phyloP scores from a whole-genome alignment of 2,797 vertebrate species.

The Orientallactaga sibirica region DNA sequence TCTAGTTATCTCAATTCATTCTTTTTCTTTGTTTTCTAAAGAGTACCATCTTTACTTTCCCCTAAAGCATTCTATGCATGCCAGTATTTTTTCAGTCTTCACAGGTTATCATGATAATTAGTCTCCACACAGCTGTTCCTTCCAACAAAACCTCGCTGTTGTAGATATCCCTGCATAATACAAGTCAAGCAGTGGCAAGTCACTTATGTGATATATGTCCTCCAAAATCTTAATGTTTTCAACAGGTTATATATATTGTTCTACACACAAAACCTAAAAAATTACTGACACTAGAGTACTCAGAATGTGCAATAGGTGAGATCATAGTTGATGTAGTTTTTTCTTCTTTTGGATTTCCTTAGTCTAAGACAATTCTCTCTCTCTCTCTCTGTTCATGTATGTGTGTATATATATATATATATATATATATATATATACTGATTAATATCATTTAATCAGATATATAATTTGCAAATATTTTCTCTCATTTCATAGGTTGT shows the following conservation, averaged over 20 bases:
- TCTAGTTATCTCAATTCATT: neutral
- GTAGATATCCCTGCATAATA: neutral
- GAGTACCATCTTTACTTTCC: neutral
- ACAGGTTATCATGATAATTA: slow-evolving; percentile 32
- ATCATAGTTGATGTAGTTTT: neutral
- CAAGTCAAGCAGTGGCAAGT: slow-evolving; percentile 38
- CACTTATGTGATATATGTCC: slow-evolving; percentile 18
- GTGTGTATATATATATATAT: neutral
- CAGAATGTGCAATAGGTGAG: neutral
- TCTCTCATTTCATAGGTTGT: neutral
- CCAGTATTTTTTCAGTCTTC: neutral
- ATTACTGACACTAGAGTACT: neutral
- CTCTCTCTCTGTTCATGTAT: too few relatives aligned
- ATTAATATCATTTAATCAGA: neutral
- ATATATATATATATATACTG: neutral
- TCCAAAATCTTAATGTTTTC: slow-evolving; percentile 27
- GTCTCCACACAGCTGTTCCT: neutral
- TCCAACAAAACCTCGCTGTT: neutral
- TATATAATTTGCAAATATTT: neutral
- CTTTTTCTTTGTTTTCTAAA: neutral
- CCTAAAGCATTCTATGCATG: neutral
- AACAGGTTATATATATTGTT: neutral
- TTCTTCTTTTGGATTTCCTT: slow-evolving; percentile 3
- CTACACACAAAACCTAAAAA: neutral
- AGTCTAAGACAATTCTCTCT: neutral